Percentiles rank a stretch among this genome's conserved stretches.
These are phyloP conservation scores for Hystrix cristata DNA, from an alignment of 2,113 vertebrate genomes.

Conservation along the genomic window DNA sequence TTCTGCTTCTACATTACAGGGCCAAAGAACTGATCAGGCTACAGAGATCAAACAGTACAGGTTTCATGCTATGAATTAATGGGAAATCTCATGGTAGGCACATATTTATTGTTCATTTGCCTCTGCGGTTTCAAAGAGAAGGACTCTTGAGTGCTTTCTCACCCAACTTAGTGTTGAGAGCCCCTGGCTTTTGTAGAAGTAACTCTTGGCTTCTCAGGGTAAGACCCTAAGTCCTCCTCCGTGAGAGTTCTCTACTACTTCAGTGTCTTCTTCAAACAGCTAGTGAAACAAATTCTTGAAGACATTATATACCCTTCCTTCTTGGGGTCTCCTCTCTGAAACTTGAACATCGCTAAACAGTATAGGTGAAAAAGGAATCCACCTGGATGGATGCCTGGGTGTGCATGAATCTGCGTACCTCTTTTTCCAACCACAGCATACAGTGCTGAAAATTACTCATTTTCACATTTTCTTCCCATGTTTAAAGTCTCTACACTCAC, in stretches of 20 bases:
- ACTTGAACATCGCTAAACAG: not conserved
- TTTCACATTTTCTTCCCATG: not conserved
- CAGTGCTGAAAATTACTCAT: not conserved
- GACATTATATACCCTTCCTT: not conserved
- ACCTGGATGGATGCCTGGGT: not conserved
- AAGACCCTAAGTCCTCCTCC: not conserved
- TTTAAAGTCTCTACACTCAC: slow-evolving; percentile 23
- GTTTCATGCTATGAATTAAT: not conserved
- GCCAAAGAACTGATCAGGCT: not conserved
- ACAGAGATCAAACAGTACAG: not conserved
- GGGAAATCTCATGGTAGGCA: not conserved
- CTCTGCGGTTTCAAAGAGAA: not conserved
- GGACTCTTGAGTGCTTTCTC: not conserved
- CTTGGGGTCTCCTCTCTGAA: not conserved
- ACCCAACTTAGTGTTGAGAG: not conserved
- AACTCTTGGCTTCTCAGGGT: not conserved
- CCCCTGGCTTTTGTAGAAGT: not conserved
- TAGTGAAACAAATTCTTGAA: not conserved
- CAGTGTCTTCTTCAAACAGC: not conserved
- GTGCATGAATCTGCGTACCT: not conserved
- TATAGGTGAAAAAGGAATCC: not conserved
- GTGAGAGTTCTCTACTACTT: not conserved
- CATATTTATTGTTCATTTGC: not conserved
- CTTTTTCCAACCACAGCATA: not conserved
- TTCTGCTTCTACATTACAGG: not conserved